Conservation (phyloP, 92 coral and sea anemone genomes). For the Plumapathes pennacea region DNA sequence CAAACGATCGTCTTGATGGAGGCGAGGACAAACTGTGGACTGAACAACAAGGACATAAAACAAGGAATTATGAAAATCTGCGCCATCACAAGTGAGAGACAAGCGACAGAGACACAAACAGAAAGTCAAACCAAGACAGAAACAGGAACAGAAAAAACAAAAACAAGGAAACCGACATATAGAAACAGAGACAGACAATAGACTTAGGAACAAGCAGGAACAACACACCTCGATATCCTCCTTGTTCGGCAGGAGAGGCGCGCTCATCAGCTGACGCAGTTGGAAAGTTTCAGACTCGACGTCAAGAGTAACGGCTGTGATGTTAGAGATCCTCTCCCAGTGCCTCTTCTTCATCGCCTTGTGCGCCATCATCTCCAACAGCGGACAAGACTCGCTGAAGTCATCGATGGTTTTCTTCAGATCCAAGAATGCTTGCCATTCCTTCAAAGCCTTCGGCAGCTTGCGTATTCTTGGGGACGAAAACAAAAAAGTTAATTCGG, state of each 20-base stretch:
- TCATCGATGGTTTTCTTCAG: conserved; percentile 98
- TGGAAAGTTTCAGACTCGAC: conserved; percentile 98
- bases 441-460: conserved; percentile 94
- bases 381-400: conserved; percentile 97
- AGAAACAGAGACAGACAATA: too few relatives aligned
- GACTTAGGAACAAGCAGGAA: too few relatives aligned
- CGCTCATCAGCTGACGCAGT: conserved; percentile 94
- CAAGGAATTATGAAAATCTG: too few relatives aligned
- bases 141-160: too few relatives aligned
- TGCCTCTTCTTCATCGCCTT: conserved; percentile 97
- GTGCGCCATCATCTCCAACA: conserved; percentile 99
- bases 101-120: too few relatives aligned
- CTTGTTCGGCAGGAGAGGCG: conserved; percentile 92
- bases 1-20: too few relatives aligned
- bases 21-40: too few relatives aligned
- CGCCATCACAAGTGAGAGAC: too few relatives aligned
- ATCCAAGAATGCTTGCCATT: conserved; percentile 98
- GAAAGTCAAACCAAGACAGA: too few relatives aligned
- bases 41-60: too few relatives aligned
- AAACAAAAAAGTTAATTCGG: background rate
- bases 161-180: too few relatives aligned
- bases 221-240: conserved; percentile 99
- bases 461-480: conserved; percentile 78
- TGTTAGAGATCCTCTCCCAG: conserved; percentile 93
- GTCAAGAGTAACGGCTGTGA: conserved; percentile 79